A percentile compares a stretch with the other conserved stretches of the same genome.
These are phyloP conservation scores for Sebastes steindachneri DNA, from an alignment of 2,797 vertebrate species.

Conservation along the genomic window DNA sequence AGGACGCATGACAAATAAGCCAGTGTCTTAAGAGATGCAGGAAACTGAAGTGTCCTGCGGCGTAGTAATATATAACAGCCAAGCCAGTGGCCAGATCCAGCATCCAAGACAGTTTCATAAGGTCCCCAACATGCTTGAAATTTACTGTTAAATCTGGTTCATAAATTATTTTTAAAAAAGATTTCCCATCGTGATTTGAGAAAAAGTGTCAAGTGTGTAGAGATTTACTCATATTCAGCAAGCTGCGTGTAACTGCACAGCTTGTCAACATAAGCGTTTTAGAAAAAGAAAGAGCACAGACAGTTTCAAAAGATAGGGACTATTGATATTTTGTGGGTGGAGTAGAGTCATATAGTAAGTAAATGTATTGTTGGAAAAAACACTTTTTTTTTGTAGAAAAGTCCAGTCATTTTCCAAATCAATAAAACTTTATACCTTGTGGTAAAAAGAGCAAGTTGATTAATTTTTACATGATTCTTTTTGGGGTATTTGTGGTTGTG, in stretches of 20 bases:
- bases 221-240: background rate
- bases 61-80: background rate
- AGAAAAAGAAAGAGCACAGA: background rate
- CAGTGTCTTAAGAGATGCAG: background rate
- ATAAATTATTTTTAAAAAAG: background rate
- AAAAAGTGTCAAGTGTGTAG: background rate
- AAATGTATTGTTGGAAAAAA: background rate
- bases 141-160: background rate
- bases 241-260: background rate
- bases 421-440: background rate
- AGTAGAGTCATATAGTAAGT: background rate
- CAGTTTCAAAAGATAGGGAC: background rate
- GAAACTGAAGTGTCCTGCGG: background rate
- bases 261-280: background rate
- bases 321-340: background rate
- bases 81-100: background rate
- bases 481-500: background rate
- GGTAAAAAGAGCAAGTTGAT: background rate
- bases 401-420: background rate
- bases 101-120: background rate
- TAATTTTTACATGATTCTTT: background rate
- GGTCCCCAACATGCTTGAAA: background rate
- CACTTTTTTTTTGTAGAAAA: background rate
- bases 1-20: constrained; percentile 7
- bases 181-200: background rate